Base-by-base conservation (phyloP, 2,113 vertebrate genomes). In the Elephas maximus region DNA sequence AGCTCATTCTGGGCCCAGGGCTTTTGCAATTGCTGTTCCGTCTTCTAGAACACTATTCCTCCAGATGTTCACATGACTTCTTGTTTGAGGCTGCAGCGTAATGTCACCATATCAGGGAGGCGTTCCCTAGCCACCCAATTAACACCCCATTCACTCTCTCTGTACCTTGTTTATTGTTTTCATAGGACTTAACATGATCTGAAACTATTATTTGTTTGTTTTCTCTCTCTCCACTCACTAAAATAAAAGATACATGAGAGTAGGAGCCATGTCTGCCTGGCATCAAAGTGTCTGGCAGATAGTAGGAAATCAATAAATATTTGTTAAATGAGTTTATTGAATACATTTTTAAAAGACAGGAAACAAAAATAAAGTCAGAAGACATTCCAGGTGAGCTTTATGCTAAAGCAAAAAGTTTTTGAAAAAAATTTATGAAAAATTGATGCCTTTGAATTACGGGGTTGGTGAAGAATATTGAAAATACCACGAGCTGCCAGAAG, bases 321-420 rank as follows among this genome's bases (percentile, higher is more conserved):
- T 86, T 69, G 30, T 76, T 77, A 71, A 78, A 30, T 89, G 41
- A 83, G 88, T 94, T 94, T 92, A 11, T 92, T 87, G 23, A 86
- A n/a, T 53, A 7, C 8, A 62, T 88, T 83, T 96, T 93, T 91
- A 26, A 73, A 78, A 81, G 14, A 93, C 12, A 91, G 63, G 8
- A 80, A 96, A 71, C n/a, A 87, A 77, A 65, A 71, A 51, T 63
- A 37, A 83, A 95, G 76, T 80, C 76, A 90, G 41, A 95, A 90
- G 77, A 79, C 33, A 37, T 62, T 57, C 24, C 76, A 30, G 17
- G 15, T 78, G 28, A 80, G n/a, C 51, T 88, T 94, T 88, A 94
- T 73, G 44, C 23, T 88, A 85, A 94, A 77, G 60, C 5, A 85
- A 93, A 93, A 95, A 51, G 8, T 57, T 57, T 57, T 57, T 57